Percentiles rank a stretch among this genome's conserved stretches.
Conservation (phyloP, 2,113 vertebrate species). For the Cygnus buccinator region DNA sequence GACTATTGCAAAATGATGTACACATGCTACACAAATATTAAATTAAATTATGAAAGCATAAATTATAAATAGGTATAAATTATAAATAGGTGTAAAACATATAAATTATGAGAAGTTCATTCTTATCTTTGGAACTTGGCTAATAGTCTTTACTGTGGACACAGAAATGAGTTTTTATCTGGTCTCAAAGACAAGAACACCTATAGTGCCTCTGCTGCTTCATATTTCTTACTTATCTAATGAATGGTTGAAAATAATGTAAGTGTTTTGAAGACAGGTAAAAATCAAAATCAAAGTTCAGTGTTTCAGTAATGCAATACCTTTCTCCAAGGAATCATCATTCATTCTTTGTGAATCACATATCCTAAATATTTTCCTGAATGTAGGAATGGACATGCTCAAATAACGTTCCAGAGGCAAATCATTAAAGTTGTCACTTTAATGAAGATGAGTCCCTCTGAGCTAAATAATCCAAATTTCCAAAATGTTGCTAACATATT, state of each 20-base stretch:
- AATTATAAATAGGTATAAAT: too few species aligned
- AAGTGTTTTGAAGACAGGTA: not conserved
- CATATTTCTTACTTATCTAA: not conserved
- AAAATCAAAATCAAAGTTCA: not conserved
- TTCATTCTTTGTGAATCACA: not conserved
- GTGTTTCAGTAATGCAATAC: not conserved
- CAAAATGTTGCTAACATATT: not conserved
- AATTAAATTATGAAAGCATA: not conserved
- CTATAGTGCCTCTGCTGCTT: not conserved
- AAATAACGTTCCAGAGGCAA: not conserved
- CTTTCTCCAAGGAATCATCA: not conserved
- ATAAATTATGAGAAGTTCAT: not conserved
- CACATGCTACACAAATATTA: not conserved
- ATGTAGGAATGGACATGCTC: not conserved
- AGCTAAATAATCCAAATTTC: not conserved
- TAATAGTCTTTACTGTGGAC: not conserved
- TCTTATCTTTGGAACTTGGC: not conserved
- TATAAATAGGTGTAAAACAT: too few species aligned
- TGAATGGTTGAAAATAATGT: not conserved
- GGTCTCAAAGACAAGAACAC: not conserved
- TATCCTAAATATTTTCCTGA: not conserved
- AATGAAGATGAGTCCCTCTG: not conserved
- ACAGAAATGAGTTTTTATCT: not conserved
- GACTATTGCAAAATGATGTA: not conserved
- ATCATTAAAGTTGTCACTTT: not conserved